Conservation (phyloP, 2,888 invertebrate species). For the Caenorhabditis afra region DNA sequence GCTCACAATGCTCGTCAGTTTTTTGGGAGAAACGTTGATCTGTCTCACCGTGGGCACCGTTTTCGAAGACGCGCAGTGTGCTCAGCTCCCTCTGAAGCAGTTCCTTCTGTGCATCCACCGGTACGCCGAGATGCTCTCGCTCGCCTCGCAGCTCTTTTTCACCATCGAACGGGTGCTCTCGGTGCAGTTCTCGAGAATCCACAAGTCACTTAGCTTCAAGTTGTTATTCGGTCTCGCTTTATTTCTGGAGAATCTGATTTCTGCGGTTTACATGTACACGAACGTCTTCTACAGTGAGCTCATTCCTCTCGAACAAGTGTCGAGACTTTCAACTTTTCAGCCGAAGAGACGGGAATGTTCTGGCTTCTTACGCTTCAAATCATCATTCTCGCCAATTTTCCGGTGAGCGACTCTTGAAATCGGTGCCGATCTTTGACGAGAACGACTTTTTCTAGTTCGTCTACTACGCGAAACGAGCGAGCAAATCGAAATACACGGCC, state of each 20-base stretch:
- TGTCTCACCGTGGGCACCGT: slow-evolving; percentile 36
- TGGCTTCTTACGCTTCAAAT: slow-evolving; percentile 33
- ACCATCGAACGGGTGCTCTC: slow-evolving; percentile 36
- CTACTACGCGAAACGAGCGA: slow-evolving; percentile 30
- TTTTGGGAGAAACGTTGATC: slow-evolving; percentile 1
- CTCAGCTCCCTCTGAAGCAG: slow-evolving; percentile 8
- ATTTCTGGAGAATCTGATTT: slow-evolving; percentile 5
- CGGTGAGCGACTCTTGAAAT: slow-evolving; percentile 10
- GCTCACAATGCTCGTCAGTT: slow-evolving; percentile 23
- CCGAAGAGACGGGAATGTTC: not conserved
- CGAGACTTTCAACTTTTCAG: slow-evolving; percentile 15
- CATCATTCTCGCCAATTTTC: slow-evolving; percentile 29
- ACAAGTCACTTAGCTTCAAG: slow-evolving; percentile 13
- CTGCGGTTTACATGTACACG: slow-evolving; percentile 14
- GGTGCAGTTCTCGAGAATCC: slow-evolving; percentile 20
- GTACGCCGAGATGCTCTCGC: slow-evolving; percentile 23
- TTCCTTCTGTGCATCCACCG: slow-evolving; percentile 18
- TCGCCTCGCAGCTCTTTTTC: slow-evolving; percentile 30
- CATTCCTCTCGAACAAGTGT: not conserved
- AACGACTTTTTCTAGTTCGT: slow-evolving; percentile 23
- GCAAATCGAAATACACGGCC: slow-evolving; percentile 40
- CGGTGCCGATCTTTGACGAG: not conserved
- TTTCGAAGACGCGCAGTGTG: slow-evolving; percentile 38
- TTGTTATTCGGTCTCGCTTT: slow-evolving; percentile 1
- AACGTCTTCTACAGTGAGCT: slow-evolving; percentile 14